Percentiles rank a stretch among this genome's conserved stretches.
phyloP scores from a whole-genome alignment of 2,113 vertebrate species.

The Hemichromis elongatus region DNA sequence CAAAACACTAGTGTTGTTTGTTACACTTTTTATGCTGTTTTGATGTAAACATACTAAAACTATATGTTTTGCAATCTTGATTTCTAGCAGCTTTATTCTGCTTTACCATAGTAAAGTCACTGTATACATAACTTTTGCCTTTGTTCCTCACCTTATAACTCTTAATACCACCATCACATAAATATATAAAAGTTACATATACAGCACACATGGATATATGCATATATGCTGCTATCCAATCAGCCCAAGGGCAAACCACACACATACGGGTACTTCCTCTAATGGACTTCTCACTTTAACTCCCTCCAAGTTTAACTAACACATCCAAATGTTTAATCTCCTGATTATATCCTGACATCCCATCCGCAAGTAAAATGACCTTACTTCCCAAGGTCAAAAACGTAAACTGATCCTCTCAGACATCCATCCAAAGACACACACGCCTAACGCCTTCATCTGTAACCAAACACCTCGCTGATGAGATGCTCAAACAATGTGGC shows the following conservation, averaged over 20 bases:
- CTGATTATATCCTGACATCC: neutral
- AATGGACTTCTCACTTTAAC: neutral
- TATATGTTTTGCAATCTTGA: neutral
- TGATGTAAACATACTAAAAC: neutral
- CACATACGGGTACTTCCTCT: neutral
- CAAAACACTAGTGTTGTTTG: no score
- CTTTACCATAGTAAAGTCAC: neutral
- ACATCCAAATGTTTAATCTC: neutral
- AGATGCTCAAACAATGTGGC: conserved; percentile 29
- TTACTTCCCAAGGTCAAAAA: neutral
- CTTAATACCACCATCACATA: neutral
- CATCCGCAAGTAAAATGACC: neutral
- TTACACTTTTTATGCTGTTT: neutral
- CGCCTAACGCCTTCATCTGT: neutral
- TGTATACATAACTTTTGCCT: neutral
- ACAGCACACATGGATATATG: neutral
- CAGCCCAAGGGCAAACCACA: neutral
- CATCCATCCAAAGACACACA: neutral
- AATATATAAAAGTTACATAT: conserved; percentile 7
- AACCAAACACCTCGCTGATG: conserved; percentile 1
- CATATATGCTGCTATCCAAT: neutral
- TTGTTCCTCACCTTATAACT: neutral
- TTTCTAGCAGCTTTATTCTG: neutral
- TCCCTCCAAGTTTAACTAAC: neutral
- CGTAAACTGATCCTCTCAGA: neutral